Conservation (phyloP, 2,797 vertebrate species). For the Pseudomugil tenellus region DNA sequence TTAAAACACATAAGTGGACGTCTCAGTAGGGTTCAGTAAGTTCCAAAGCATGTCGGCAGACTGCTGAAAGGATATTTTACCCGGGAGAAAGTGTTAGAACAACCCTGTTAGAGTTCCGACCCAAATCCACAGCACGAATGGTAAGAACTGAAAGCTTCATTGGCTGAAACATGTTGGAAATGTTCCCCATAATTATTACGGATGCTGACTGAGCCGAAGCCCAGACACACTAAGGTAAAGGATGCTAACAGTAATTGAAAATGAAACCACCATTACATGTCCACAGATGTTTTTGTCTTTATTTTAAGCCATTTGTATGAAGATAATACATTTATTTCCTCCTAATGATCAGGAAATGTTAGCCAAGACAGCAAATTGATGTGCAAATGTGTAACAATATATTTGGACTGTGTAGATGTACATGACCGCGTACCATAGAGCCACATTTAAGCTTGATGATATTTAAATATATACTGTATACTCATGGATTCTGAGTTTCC, state of each 20-base stretch:
- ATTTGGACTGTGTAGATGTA: neutral
- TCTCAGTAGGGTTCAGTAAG: neutral
- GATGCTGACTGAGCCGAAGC: neutral
- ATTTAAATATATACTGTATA: neutral
- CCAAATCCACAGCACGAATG: neutral
- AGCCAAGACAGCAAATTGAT: neutral
- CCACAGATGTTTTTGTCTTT: neutral
- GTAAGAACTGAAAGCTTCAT: neutral
- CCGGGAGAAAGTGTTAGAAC: neutral
- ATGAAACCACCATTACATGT: neutral
- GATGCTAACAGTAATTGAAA: neutral
- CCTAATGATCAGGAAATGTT: neutral
- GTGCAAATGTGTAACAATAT: neutral
- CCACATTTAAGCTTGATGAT: neutral
- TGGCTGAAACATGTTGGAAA: neutral
- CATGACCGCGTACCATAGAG: neutral
- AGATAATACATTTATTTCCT: neutral
- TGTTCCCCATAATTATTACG: neutral
- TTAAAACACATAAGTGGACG: neutral
- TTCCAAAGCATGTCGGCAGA: neutral
- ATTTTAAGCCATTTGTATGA: neutral
- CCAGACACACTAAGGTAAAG: neutral
- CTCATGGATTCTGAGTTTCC: neutral
- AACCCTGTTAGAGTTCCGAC: neutral
- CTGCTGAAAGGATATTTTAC: slow-evolving; percentile 2